These are phyloP conservation scores for Ibycter americanus DNA, from an alignment of 2,797 vertebrate species.

Conservation along the genomic window DNA sequence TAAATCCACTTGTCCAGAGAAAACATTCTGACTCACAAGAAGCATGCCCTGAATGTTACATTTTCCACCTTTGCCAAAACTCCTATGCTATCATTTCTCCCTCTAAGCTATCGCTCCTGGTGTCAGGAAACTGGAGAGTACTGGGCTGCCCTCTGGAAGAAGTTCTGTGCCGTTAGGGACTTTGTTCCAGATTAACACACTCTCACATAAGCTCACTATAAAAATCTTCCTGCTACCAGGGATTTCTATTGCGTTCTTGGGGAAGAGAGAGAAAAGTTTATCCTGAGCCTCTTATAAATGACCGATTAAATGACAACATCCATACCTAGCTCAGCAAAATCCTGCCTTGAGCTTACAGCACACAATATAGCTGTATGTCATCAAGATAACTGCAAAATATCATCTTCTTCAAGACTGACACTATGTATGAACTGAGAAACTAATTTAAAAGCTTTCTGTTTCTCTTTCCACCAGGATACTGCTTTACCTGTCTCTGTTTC, in stretches of 20 bases:
- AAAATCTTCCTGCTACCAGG: not conserved
- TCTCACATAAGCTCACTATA: not conserved
- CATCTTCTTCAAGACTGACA: not conserved
- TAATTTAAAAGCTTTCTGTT: not conserved
- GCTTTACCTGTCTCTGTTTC: not conserved
- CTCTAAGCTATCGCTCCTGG: not conserved
- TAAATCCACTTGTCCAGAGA: not conserved
- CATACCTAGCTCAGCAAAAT: not conserved
- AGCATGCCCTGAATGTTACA: rapidly evolving
- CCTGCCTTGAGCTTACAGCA: not conserved
- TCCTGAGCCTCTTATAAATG: not conserved
- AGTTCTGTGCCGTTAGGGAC: not conserved
- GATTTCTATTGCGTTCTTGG: not conserved
- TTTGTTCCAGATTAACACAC: not conserved
- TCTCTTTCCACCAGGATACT: not conserved
- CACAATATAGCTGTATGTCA: not conserved
- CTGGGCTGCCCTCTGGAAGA: not conserved
- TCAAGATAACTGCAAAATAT: not conserved
- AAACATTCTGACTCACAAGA: not conserved
- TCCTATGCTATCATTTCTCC: not conserved
- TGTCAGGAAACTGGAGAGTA: not conserved
- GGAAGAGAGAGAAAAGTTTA: not conserved
- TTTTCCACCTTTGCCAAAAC: not conserved
- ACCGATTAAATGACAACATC: not conserved
- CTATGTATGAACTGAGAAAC: not conserved